Evolutionary conservation across 30 jellyfish, hydroid and myxozoan genomes (phyloP).

Genomic region (Clytia hemisphaerica): DNA sequence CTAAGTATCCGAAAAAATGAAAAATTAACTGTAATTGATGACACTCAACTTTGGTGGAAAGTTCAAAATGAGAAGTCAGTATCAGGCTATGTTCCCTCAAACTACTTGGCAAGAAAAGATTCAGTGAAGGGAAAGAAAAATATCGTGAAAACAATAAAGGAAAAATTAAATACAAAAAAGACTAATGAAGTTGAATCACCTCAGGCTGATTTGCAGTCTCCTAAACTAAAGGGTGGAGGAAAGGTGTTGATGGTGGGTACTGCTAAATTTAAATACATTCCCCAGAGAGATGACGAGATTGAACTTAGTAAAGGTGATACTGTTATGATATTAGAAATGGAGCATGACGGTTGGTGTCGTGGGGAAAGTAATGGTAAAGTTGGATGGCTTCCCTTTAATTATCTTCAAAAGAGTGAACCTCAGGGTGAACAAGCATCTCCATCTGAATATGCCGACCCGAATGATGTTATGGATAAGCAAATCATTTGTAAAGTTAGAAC

Average conservation of each 20-base stretch:
- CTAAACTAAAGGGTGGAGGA: conserved; percentile 42
- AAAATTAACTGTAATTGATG: conserved; percentile 70
- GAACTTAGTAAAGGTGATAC: conserved; percentile 73
- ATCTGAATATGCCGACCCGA: conserved; percentile 80
- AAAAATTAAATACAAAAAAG: conserved; percentile 30
- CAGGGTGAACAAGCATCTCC: conserved; percentile 31
- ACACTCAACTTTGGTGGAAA: conserved; percentile 93
- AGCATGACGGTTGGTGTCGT: conserved; percentile 96
- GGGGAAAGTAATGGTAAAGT: conserved; percentile 79
- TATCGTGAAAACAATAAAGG: conserved; percentile 54
- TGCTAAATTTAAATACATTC: conserved; percentile 58
- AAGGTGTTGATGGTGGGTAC: conserved; percentile 54
- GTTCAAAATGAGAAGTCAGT: conserved; percentile 71
- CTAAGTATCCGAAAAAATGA: conserved; percentile 73
- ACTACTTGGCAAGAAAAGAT: conserved; percentile 76
- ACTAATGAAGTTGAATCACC: conserved; percentile 17
- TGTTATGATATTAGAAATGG: conserved; percentile 71
- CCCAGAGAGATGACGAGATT: conserved; percentile 85
- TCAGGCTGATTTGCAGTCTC: conserved; percentile 18
- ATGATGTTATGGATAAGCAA: conserved; percentile 60
- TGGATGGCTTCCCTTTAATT: conserved; percentile 93
- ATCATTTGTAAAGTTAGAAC: conserved; percentile 73
- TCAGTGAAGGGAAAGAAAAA: conserved; percentile 45
- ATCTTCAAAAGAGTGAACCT: conserved; percentile 55
- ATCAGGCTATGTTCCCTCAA: conserved; percentile 93